Conservation (phyloP, 92 coral and sea anemone species). For the Metridium senile region DNA sequence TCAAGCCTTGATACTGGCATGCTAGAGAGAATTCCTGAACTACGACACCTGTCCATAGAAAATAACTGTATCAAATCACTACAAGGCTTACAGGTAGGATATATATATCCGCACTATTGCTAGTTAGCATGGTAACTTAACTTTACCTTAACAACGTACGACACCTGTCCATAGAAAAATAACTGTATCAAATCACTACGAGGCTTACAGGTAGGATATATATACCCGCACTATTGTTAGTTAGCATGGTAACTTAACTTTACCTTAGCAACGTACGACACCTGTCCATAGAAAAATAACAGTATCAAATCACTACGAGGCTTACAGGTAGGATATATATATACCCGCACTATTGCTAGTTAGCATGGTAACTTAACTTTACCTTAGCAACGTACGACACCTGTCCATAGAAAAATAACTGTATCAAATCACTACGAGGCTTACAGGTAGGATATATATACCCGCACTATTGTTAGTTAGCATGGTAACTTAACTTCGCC, state of each 20-base stretch:
- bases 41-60: conserved; percentile 84
- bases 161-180: conserved; percentile 85
- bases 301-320: conserved; percentile 72
- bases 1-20: conserved; percentile 64
- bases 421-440: conserved; percentile 72
- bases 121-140: no score
- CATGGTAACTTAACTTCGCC: no score
- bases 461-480: no score
- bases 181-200: conserved; percentile 71
- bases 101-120: no score
- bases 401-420: conserved; percentile 86
- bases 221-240: no score
- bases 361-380: no score
- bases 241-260: no score
- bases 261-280: no score
- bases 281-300: conserved; percentile 88
- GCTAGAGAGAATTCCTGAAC: conserved; percentile 66
- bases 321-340: conserved; percentile 81
- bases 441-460: conserved; percentile 86
- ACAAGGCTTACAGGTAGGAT: conserved; percentile 85
- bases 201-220: conserved; percentile 88
- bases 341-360: no score
- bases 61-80: conserved; percentile 75
- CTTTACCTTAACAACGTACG: no score
- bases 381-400: no score